A percentile compares a stretch with the other conserved stretches of the same genome.
phyloP scores from a whole-genome alignment of 2,113 vertebrate species.

The Morone saxatilis region DNA sequence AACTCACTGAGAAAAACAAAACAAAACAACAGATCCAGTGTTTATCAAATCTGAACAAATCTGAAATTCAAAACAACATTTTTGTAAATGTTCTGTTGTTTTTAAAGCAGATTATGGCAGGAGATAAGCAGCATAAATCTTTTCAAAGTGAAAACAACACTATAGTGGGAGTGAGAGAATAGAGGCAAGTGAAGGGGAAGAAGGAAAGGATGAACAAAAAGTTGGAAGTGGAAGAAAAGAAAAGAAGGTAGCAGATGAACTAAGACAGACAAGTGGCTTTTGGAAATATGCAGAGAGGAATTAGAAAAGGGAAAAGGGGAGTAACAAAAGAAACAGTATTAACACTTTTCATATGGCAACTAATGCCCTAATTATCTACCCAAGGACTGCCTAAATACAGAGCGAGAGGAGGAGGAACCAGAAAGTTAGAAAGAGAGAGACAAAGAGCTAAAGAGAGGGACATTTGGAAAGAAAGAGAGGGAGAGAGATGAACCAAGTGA shows the following conservation, averaged over 20 bases:
- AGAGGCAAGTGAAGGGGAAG: neutral
- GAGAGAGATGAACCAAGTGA: slow-evolving; percentile 40
- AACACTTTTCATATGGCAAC: slow-evolving; percentile 58
- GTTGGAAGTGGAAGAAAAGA: slow-evolving; percentile 42
- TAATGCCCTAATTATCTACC: slow-evolving; percentile 70
- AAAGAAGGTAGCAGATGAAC: slow-evolving; percentile 31
- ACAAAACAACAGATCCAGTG: neutral
- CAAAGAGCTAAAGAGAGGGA: slow-evolving; percentile 20
- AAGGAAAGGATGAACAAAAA: slow-evolving; percentile 21
- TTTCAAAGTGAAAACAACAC: slow-evolving; percentile 38
- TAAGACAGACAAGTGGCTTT: slow-evolving; percentile 44
- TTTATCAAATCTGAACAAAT: slow-evolving; percentile 48
- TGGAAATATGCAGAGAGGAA: slow-evolving; percentile 63
- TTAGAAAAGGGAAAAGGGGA: slow-evolving; percentile 53
- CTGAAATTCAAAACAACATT: slow-evolving; percentile 20
- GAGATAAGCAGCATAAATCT: slow-evolving; percentile 15
- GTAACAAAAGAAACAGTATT: slow-evolving; percentile 60
- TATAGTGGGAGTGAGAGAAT: slow-evolving; percentile 39
- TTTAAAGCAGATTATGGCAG: slow-evolving; percentile 35
- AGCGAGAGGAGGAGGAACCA: slow-evolving; percentile 25
- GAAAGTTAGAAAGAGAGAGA: slow-evolving; percentile 38
- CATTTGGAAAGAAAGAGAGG: slow-evolving; percentile 27
- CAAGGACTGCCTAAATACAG: slow-evolving; percentile 55
- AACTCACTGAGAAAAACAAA: slow-evolving; percentile 15
- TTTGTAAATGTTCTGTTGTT: slow-evolving; percentile 16